These are phyloP conservation scores for Synergus japonicus DNA, from an alignment of 2,888 invertebrate species.

Conservation along the genomic window DNA sequence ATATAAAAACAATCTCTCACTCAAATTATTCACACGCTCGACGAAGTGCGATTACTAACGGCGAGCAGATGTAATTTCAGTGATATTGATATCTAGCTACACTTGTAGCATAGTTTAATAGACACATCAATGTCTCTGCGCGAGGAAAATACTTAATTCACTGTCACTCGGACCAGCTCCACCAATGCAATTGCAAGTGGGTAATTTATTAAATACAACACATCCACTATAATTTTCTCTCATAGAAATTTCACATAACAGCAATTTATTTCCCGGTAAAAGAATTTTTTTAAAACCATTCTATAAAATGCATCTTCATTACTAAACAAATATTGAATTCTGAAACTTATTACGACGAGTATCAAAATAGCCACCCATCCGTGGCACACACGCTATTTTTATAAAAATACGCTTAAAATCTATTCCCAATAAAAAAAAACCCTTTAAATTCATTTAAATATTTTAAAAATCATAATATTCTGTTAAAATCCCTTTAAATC, in stretches of 20 bases:
- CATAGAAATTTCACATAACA: conserved; percentile 22
- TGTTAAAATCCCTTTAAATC: too few species aligned
- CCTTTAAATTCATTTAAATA: too few species aligned
- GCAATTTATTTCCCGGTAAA: background rate
- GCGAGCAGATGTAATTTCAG: conserved; percentile 59
- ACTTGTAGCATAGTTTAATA: conserved; percentile 57
- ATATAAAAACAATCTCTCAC: background rate
- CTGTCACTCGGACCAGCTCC: conserved; percentile 24
- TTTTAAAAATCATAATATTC: too few species aligned
- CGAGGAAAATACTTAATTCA: conserved; percentile 41
- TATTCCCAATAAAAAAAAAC: too few species aligned
- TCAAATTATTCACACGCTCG: conserved; percentile 45
- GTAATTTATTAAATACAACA: conserved; percentile 27
- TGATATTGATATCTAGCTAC: conserved; percentile 53
- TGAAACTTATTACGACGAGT: too few species aligned
- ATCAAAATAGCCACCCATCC: too few species aligned
- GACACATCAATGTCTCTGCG: conserved; percentile 55
- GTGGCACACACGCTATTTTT: too few species aligned
- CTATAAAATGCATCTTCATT: background rate
- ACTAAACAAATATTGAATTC: background rate
- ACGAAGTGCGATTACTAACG: conserved; percentile 46
- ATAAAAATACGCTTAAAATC: too few species aligned
- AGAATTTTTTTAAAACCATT: background rate
- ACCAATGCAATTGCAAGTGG: background rate
- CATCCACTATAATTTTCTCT: background rate